Conservation (phyloP, 2,113 vertebrate genomes). For the Glareola pratincola region DNA sequence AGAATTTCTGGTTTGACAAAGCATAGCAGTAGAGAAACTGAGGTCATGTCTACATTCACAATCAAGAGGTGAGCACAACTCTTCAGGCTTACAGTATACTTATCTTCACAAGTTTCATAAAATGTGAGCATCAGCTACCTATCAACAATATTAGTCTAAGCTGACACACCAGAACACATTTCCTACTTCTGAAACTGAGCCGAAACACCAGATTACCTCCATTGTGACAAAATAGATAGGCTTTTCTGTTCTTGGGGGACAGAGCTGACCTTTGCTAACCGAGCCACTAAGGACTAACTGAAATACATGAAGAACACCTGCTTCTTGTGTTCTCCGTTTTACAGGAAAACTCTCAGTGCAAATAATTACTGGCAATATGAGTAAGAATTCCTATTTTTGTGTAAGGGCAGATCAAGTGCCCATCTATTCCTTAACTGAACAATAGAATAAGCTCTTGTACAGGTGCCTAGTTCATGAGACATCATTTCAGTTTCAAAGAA, state of each 20-base stretch:
- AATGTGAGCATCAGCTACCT: not conserved
- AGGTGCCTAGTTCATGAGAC: not conserved
- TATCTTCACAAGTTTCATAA: not conserved
- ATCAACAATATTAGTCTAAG: not conserved
- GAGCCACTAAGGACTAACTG: not conserved
- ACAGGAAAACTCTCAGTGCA: not conserved
- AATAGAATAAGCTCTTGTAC: accelerated
- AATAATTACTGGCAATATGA: not conserved
- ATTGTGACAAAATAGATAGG: not conserved
- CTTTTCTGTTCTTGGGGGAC: not conserved
- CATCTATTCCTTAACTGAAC: not conserved
- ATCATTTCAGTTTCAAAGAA: not conserved
- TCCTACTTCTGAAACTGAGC: not conserved
- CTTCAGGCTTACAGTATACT: not conserved
- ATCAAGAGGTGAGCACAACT: not conserved
- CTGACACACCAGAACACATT: not conserved
- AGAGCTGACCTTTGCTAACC: not conserved
- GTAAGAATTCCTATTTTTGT: not conserved
- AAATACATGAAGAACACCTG: not conserved
- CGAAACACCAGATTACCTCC: not conserved
- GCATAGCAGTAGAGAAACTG: not conserved
- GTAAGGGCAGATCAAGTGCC: not conserved
- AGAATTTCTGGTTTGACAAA: not conserved
- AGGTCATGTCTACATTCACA: not conserved
- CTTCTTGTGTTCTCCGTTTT: not conserved